Percentiles rank a stretch among this genome's conserved stretches.
These are phyloP conservation scores for Eristalis arbustorum DNA, from an alignment of 2,888 invertebrate genomes.

Conservation along the genomic window DNA sequence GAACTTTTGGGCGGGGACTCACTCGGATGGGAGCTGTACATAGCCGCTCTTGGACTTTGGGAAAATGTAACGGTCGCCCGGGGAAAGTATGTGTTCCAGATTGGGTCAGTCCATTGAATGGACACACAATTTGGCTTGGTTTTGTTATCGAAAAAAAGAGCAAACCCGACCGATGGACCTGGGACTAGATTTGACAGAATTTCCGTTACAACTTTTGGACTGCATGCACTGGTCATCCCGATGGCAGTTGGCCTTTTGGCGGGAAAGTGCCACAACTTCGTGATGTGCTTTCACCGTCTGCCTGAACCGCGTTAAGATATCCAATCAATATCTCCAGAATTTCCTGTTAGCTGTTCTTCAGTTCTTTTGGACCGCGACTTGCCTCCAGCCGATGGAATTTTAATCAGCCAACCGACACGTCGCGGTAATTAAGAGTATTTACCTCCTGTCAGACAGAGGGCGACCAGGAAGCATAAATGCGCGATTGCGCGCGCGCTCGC, in stretches of 20 bases:
- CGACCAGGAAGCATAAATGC: constrained; percentile 64
- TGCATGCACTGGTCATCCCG: not conserved
- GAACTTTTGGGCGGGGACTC: constrained; percentile 46
- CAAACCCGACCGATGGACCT: constrained; percentile 7
- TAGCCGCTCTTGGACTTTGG: not conserved
- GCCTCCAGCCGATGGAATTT: constrained; percentile 40
- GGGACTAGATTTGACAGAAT: constrained; percentile 18
- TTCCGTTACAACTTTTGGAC: constrained; percentile 3
- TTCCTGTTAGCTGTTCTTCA: constrained; percentile 48
- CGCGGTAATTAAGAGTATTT: constrained; percentile 60
- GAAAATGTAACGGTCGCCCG: constrained; percentile 40
- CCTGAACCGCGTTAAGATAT: too few species aligned
- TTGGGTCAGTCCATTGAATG: constrained; percentile 19
- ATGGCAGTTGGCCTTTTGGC: not conserved
- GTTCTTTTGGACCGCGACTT: constrained; percentile 22
- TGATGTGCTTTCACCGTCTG: too few species aligned
- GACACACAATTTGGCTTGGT: not conserved
- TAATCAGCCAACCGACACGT: constrained; percentile 47
- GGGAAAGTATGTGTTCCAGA: constrained; percentile 3
- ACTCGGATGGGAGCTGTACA: not conserved
- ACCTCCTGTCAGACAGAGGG: constrained; percentile 25
- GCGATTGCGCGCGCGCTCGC: constrained; percentile 24
- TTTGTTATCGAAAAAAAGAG: not conserved
- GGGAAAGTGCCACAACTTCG: not conserved
- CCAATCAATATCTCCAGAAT: not conserved